A percentile compares a stretch with the other conserved stretches of the same genome.
Conservation (phyloP, 1,140 invertebrate species). For the Drosophila hydei region DNA sequence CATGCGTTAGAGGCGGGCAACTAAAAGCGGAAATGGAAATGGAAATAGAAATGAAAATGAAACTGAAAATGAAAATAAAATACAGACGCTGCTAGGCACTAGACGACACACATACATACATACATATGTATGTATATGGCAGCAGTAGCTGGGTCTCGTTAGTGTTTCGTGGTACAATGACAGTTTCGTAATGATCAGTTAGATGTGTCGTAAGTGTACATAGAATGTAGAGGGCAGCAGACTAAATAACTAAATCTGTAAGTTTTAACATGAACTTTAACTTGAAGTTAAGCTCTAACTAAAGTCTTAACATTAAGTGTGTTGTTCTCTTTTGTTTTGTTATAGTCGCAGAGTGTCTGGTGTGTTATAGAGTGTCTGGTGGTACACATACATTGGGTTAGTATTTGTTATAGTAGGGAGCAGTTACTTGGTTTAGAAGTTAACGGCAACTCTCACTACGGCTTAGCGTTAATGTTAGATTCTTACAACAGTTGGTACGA, state of each 20-base stretch:
- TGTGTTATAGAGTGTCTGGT: slow-evolving; percentile 38
- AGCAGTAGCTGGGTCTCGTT: slow-evolving; percentile 7
- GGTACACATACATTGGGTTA: slow-evolving; percentile 33
- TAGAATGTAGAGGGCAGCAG: slow-evolving; percentile 32
- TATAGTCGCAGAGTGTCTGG: background rate
- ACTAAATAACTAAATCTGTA: slow-evolving; percentile 39
- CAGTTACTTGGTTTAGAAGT: slow-evolving; percentile 19
- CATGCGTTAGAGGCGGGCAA: slow-evolving; percentile 20
- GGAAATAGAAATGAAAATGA: slow-evolving; percentile 50
- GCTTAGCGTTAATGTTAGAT: slow-evolving; percentile 33
- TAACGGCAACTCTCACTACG: slow-evolving; percentile 60
- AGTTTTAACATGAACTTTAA: slow-evolving; percentile 3
- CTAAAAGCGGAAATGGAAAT: slow-evolving; percentile 41
- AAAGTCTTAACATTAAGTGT: slow-evolving; percentile 11
- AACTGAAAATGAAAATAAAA: slow-evolving; percentile 10
- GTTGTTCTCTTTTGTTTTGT: background rate
- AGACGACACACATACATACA: background rate
- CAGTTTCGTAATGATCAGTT: slow-evolving; percentile 28
- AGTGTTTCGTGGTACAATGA: slow-evolving; percentile 34
- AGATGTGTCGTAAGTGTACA: slow-evolving; percentile 22
- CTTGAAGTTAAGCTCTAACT: background rate
- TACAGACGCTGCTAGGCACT: slow-evolving; percentile 22
- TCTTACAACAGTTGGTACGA: slow-evolving; percentile 34
- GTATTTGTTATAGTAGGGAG: slow-evolving; percentile 42
- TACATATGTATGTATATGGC: slow-evolving; percentile 2